Conservation (phyloP, 2,888 invertebrate species). For the Lordiphosa andalusiaca region DNA sequence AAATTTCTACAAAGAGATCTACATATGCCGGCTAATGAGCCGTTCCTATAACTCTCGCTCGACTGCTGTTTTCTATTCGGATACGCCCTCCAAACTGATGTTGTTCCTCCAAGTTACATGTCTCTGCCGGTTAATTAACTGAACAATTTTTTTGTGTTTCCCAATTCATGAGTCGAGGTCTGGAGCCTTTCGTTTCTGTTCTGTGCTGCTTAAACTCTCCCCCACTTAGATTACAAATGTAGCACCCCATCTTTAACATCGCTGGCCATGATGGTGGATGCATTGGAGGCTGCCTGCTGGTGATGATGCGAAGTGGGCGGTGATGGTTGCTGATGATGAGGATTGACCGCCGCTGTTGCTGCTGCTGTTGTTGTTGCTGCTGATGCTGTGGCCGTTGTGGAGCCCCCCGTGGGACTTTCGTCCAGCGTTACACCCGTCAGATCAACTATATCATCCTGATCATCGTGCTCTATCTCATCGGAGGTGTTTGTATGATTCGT, state of each 20-base stretch:
- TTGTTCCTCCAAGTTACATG: too few species aligned
- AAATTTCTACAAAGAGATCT: too few species aligned
- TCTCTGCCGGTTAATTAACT: too few species aligned
- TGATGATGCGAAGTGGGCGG: slow-evolving; percentile 38
- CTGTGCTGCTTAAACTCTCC: not conserved
- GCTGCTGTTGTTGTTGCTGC: not conserved
- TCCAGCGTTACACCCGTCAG: slow-evolving; percentile 86
- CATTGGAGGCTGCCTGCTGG: slow-evolving; percentile 69
- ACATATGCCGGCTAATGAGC: too few species aligned
- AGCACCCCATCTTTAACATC: slow-evolving; percentile 79
- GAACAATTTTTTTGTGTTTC: too few species aligned
- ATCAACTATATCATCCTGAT: slow-evolving; percentile 95
- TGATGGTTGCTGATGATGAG: slow-evolving; percentile 35
- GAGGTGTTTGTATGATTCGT: slow-evolving; percentile 83
- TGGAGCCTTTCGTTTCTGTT: slow-evolving; percentile 1
- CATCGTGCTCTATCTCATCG: slow-evolving; percentile 82
- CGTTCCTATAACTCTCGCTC: too few species aligned
- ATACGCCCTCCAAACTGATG: too few species aligned
- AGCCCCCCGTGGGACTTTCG: slow-evolving; percentile 61
- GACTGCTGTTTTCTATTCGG: too few species aligned
- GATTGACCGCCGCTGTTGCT: slow-evolving; percentile 14
- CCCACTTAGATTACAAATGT: slow-evolving; percentile 74
- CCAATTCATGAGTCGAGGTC: not conserved
- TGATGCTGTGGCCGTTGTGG: slow-evolving; percentile 12
- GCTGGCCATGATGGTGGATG: slow-evolving; percentile 71